These are phyloP conservation scores for Hirudinaria manillensis DNA, from an alignment of 2,888 invertebrate species.

Conservation along the genomic window DNA sequence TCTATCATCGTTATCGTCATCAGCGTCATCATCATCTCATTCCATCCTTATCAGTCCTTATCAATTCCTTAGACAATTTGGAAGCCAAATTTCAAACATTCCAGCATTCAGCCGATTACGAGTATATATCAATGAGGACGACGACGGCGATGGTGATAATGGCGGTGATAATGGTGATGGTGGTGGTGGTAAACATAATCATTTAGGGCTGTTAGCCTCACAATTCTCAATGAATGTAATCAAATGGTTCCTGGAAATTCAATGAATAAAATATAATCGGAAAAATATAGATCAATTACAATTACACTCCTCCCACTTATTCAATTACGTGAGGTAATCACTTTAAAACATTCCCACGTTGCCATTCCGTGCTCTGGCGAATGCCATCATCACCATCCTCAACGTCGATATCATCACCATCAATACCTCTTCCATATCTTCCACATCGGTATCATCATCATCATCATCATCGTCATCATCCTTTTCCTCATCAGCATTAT, in stretches of 20 bases:
- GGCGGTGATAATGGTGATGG: conserved; percentile 26
- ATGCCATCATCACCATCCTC: conserved; percentile 15
- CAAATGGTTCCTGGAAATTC: no score
- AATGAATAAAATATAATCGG: not conserved
- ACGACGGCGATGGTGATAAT: conserved; percentile 30
- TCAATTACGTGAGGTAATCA: not conserved
- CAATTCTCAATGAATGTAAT: no score
- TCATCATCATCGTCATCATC: conserved; percentile 31
- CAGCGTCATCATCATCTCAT: conserved; percentile 17
- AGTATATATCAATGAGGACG: conserved; percentile 22
- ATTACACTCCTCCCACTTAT: conserved; percentile 11
- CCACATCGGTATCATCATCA: conserved; percentile 25
- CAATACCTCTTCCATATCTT: not conserved
- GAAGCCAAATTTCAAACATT: not conserved
- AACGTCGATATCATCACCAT: not conserved
- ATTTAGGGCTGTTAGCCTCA: not conserved
- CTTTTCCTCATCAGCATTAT: conserved; percentile 30
- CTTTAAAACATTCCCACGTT: not conserved
- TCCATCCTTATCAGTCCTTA: not conserved
- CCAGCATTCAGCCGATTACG: conserved; percentile 1
- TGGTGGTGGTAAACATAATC: conserved; percentile 16
- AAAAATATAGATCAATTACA: not conserved
- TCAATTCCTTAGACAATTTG: not conserved
- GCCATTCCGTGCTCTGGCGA: not conserved
- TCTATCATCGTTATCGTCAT: not conserved